Evolutionary conservation across 2,797 vertebrate genomes (phyloP).

Genomic region (Pempheris klunzingeri): DNA sequence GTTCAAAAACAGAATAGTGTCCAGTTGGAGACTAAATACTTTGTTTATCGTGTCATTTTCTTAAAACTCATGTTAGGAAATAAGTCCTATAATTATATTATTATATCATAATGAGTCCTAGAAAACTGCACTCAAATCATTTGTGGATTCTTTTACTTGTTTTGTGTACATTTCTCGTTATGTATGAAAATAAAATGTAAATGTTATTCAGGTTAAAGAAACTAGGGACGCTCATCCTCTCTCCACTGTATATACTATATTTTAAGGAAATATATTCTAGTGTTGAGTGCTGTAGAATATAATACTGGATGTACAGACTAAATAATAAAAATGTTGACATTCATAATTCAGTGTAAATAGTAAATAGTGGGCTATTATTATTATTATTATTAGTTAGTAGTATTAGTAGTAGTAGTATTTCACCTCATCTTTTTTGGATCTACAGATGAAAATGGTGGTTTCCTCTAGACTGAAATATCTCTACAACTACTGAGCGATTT

Average conservation of each 20-base stretch:
- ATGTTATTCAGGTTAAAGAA: conserved; percentile 16
- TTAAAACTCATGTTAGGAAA: conserved; percentile 5
- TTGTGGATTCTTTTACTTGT: background rate
- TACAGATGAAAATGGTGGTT: background rate
- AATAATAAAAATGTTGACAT: conserved; percentile 1
- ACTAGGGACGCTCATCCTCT: background rate
- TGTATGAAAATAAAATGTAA: background rate
- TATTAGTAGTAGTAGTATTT: too few relatives aligned
- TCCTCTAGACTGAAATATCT: background rate
- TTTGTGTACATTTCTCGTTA: conserved; percentile 7
- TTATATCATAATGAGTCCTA: background rate
- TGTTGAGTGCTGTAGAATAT: conserved; percentile 1
- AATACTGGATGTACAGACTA: conserved; percentile 16
- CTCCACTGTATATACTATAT: conserved; percentile 25
- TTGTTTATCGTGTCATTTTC: conserved; percentile 20
- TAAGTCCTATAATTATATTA: background rate
- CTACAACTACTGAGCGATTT: background rate
- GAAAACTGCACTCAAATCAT: background rate
- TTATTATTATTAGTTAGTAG: too few relatives aligned
- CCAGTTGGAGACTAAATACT: background rate
- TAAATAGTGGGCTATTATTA: too few relatives aligned
- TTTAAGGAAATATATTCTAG: conserved; percentile 18
- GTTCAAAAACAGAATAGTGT: background rate
- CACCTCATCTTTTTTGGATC: background rate
- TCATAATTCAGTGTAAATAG: conserved; percentile 47